Evolutionary conservation across 2,888 invertebrate genomes (phyloP), one percentile per base, ranked within the genome.

Genomic region (Diarsia brunnea): DNA sequence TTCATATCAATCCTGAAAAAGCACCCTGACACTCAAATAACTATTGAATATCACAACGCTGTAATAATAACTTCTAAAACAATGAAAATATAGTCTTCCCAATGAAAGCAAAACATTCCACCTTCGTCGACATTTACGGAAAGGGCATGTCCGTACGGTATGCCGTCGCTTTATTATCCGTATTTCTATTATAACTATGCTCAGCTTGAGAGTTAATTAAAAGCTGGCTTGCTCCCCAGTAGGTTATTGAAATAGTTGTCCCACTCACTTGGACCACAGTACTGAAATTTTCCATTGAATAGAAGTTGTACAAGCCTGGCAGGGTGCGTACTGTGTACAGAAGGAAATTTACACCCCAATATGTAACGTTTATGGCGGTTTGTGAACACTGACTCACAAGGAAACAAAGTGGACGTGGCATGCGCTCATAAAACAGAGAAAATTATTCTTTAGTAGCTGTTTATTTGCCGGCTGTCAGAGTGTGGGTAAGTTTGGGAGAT

Each of bases 161-260:
- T 73, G 68, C 60, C 78, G 38, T 43, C 68, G 63, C 55, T 84
- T 87, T 79, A 79, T 87, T 71, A 79, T 82, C 72, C 63, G 68
- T 82, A 79, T 79, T 82, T 84, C 76, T 77, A 80, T 75, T 71
- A 81, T 77, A 79, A 76, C 73, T 75, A 79, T 70, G 67, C 74
- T 78, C 71, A 81, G 69, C 66, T 61, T 49, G 64, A 79, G 82
- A 84, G 79, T 87, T 88, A 88, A 90, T 89, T 88, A 88, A 85
- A 88, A 85, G 75, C 84, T 82, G 75, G 80, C 70, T 69, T 49
- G 65, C 51, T 61, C 51, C 63, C 67, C 58, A 71, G 66, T 64
- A 67, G 75, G 83, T 85, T 88, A 89, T 86, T 87, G 84, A 86
- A 89, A 89, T 90, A 88, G 84, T 88, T 88, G 80, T 88, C 73